phyloP scores from a whole-genome alignment of 2,888 invertebrate species.

The Argynnis bischoffii region DNA sequence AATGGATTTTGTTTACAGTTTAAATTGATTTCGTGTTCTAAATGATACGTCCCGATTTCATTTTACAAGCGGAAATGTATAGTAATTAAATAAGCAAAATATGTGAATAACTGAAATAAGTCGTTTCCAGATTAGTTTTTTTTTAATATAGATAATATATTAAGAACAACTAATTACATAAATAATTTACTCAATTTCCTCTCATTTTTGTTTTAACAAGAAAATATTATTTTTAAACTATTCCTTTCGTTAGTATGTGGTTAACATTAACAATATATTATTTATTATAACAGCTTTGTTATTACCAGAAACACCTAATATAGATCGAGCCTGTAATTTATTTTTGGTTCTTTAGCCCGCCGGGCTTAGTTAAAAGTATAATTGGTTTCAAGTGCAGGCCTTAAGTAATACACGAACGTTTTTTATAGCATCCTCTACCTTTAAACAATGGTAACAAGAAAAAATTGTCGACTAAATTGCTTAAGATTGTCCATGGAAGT shows the following conservation, averaged over 20 bases:
- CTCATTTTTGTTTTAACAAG: too few species aligned
- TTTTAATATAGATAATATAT: too few species aligned
- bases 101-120: too few species aligned
- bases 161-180: too few species aligned
- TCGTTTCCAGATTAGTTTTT: too few species aligned
- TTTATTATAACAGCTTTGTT: conserved; percentile 3
- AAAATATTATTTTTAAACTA: too few species aligned
- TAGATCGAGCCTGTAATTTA: conserved; percentile 48
- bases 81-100: conserved; percentile 8
- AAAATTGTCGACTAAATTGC: conserved; percentile 38
- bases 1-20: conserved; percentile 38
- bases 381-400: conserved; percentile 68
- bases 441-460: conserved; percentile 54
- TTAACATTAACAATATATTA: too few species aligned
- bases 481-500: conserved; percentile 25
- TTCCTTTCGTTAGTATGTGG: too few species aligned
- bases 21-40: conserved; percentile 38
- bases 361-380: conserved; percentile 67
- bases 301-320: conserved; percentile 46
- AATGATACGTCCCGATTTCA: conserved; percentile 30
- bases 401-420: conserved; percentile 58
- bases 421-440: conserved; percentile 55
- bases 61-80: conserved; percentile 21
- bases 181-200: too few species aligned
- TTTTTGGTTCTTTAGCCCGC: conserved; percentile 51